Evolutionary conservation across 2,888 invertebrate species (phyloP), one percentile per base, ranked within the genome.

Genomic region (Hydrotaea cyrtoneurina): DNA sequence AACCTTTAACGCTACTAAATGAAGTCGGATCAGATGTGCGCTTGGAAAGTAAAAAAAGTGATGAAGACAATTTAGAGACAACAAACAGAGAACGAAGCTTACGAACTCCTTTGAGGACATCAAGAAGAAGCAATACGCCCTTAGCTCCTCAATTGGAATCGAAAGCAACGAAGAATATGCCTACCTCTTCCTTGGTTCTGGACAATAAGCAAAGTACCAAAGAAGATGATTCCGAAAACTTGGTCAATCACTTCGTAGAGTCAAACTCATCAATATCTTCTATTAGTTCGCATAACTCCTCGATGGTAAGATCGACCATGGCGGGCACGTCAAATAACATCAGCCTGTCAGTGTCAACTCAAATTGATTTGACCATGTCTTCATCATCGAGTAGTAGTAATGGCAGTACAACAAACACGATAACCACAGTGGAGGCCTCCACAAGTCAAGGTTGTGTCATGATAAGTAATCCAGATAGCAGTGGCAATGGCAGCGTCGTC

Each of bases 321-420:
- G 78, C 66, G n/a, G 36, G 64, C 72, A 10, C 23, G 26, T 17
- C 23, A 1, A 17, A 86, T 84, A 26, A 17, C 50, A 43, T 76
- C 78, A 64, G 78, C n/a, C 69, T 85, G 5, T 83, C 89, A 69
- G 77, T 89, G 85, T 84, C 88, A 80, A 78, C 89, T 19, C 90
- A 91, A 86, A 91, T 91, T 55, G 91, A 91, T 82, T 78, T 91
- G 71, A 91, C 91, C 72, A 91, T 90, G 89, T 91, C 90, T 10
- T 87, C 87, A 0, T 87, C 86, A 77, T 90, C 90, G n/a, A 85
- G 85, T 17, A 89, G 88, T 17, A 89, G 89, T 82, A 89, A 88
- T 86, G 88, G 88, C 64, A 88, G 88, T 46, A 86, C 83, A 59
- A 87, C 88, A 1, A 79, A 85, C 39, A 87, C 87, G 5, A 77